Evolutionary conservation across 2,888 invertebrate species (phyloP), one percentile per base, ranked within the genome.

Genomic region (Rhabditoides inermis): DNA sequence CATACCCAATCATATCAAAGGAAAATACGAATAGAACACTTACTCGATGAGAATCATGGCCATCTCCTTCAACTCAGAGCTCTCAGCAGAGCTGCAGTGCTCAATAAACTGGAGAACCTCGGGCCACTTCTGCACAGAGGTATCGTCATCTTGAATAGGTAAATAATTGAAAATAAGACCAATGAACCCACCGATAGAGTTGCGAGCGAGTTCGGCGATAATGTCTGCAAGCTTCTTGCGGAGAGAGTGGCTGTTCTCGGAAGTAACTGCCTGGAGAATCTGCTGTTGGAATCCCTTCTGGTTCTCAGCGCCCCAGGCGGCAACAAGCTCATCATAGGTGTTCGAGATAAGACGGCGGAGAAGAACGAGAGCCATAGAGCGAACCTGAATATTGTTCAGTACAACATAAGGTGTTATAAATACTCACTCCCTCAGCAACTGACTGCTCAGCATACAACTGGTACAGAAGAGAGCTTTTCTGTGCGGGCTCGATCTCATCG

Each of bases 41-140:
- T 79, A 90, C 84, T 90, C 87, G 76, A 98, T 91, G 82, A 98
- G 89, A 66, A 89, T 85, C 51, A 98, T 84, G 37, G 92, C 91
- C 65, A 88, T 86, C 78, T 94, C 92, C 79, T 90, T 90, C 54
- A 91, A 82, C 60, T 86, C 84, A 26, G 87, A 82, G 72, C 86
- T 85, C 44, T 85, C 83, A 39, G 89, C 86, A 77, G 85, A 87
- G 46, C 90, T 90, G 79, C 90, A 90, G 77, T 90, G 88, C 79
- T 94, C 95, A 75, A 98, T 83, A 78, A 92, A 94, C 58, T 81
- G 80, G 61, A 98, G 82, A 77, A 95, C 88, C 77, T 94, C 92
- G 10, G 90, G 32, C 71, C 72, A 72, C 22, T 54, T 58, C 49
- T 72, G 72, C 22, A 50, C 58, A 12, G 63, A 70, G 7, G 63